These are phyloP conservation scores for Neosilurus mollespiculum DNA, from an alignment of 2,797 vertebrate species.

Conservation along the genomic window DNA sequence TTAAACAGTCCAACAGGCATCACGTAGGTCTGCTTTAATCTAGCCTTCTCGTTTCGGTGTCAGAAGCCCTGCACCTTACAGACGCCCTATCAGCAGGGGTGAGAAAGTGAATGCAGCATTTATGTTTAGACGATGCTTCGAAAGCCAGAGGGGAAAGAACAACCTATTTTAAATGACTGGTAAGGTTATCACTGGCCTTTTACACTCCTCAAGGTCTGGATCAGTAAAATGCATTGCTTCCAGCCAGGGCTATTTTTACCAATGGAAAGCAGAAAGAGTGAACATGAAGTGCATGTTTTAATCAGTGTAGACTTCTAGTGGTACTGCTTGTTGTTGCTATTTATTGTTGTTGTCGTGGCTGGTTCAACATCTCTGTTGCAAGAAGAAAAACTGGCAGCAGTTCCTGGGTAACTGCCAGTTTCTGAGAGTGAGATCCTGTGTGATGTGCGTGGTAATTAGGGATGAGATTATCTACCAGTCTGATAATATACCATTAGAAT, in stretches of 20 bases:
- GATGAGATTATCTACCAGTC: background rate
- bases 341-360: slow-evolving; percentile 12
- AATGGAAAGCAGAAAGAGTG: background rate
- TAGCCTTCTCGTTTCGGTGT: slow-evolving; percentile 10
- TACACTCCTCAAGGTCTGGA: background rate
- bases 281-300: slow-evolving; percentile 10
- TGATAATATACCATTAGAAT: too few species aligned
- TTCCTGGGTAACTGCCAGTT: slow-evolving; percentile 21
- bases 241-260: slow-evolving; percentile 5
- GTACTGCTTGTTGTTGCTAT: slow-evolving; percentile 7
- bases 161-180: background rate
- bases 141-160: slow-evolving; percentile 11
- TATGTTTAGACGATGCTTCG: slow-evolving; percentile 13
- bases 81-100: slow-evolving; percentile 7
- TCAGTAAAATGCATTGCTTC: background rate
- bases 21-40: slow-evolving; percentile 36
- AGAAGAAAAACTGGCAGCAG: slow-evolving; percentile 7
- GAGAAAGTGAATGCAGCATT: background rate
- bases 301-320: slow-evolving; percentile 4
- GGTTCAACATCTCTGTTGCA: slow-evolving; percentile 24
- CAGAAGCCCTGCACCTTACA: slow-evolving; percentile 35
- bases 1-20: slow-evolving; percentile 35
- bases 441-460: slow-evolving; percentile 24
- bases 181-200: slow-evolving; percentile 2
- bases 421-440: slow-evolving; percentile 3